Conservation (phyloP, 2,888 invertebrate genomes). For the Dicycla oo region DNA sequence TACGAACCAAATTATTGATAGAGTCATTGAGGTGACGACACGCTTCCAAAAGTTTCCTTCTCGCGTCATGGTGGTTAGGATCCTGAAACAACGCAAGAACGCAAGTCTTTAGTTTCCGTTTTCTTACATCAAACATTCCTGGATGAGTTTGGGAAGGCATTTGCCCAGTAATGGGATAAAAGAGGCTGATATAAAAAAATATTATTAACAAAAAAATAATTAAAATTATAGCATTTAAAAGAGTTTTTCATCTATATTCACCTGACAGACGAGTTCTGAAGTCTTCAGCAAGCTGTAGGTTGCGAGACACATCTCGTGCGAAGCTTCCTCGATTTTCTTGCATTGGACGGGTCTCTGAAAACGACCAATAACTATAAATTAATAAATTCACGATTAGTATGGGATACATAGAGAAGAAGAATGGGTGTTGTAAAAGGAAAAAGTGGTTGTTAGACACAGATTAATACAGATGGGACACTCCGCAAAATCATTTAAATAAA, state of each 20-base stretch:
- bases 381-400: neutral
- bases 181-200: neutral
- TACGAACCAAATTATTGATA: slow-evolving; percentile 79
- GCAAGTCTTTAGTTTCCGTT: neutral
- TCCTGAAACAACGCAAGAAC: slow-evolving; percentile 63
- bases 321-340: slow-evolving; percentile 76
- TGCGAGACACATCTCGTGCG: slow-evolving; percentile 76
- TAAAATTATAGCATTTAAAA: neutral
- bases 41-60: slow-evolving; percentile 74
- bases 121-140: neutral
- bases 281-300: slow-evolving; percentile 78
- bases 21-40: slow-evolving; percentile 75
- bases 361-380: neutral
- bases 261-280: slow-evolving; percentile 72
- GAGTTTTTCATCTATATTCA: neutral
- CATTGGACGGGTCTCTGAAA: slow-evolving; percentile 73
- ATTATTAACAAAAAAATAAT: neutral
- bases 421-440: neutral
- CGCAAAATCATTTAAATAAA: too few relatives aligned
- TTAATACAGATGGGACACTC: too few relatives aligned
- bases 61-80: slow-evolving; percentile 66
- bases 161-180: neutral
- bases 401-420: neutral
- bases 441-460: neutral
- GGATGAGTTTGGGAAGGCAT: neutral